Evolutionary conservation across 2,797 vertebrate genomes (phyloP).

Genomic region (Paramormyrops hopkinsi): DNA sequence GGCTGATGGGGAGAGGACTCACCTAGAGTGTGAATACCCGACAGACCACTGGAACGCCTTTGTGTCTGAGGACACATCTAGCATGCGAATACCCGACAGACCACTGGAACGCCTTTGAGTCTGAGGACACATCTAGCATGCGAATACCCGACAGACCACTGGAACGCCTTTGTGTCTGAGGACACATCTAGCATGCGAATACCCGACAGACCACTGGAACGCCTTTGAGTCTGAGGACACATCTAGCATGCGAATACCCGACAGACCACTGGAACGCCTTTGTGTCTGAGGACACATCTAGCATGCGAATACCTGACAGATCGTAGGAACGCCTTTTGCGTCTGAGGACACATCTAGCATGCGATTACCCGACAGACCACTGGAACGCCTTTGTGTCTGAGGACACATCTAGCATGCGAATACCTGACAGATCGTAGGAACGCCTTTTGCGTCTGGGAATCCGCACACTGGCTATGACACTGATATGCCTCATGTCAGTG

Average conservation of each 20-base stretch:
- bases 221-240: neutral
- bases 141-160: too few species aligned
- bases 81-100: too few species aligned
- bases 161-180: too few species aligned
- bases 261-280: neutral
- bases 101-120: neutral
- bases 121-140: neutral
- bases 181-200: neutral
- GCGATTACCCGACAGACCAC: neutral
- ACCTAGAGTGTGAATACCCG: neutral
- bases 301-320: too few species aligned
- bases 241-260: too few species aligned
- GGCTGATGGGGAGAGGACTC: neutral
- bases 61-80: neutral
- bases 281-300: neutral
- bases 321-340: too few species aligned
- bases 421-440: too few species aligned
- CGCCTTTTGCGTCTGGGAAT: neutral
- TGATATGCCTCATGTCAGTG: neutral
- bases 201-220: neutral
- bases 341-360: neutral
- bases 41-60: neutral
- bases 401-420: too few species aligned
- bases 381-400: neutral
- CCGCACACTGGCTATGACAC: neutral